Percentiles rank a stretch among this genome's conserved stretches.
These are phyloP conservation scores for Sturnus vulgaris DNA, from an alignment of 2,113 vertebrate genomes.

Conservation along the genomic window DNA sequence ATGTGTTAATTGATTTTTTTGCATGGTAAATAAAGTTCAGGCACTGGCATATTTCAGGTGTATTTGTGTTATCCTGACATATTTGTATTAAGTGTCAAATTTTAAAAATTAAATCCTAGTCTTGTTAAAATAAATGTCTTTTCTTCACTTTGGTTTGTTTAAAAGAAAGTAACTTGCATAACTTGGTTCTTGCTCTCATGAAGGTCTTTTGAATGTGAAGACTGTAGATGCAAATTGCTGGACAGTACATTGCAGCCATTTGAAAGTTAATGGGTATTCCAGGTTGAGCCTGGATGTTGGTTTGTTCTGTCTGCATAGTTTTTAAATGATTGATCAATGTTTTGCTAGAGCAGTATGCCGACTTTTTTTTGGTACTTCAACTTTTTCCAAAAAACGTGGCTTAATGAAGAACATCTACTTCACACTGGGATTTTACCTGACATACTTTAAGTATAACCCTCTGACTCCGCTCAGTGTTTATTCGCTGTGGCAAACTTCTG, in stretches of 20 bases:
- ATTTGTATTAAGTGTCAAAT: slow-evolving; percentile 74
- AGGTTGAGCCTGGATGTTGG: not conserved
- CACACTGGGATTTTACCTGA: not conserved
- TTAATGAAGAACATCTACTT: not conserved
- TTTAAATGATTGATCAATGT: not conserved
- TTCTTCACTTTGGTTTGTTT: slow-evolving; percentile 30
- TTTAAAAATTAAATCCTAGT: slow-evolving; percentile 72
- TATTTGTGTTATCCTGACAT: slow-evolving; percentile 78
- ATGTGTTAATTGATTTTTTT: slow-evolving; percentile 71
- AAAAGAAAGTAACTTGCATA: not conserved
- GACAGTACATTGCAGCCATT: not conserved
- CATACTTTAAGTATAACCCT: not conserved
- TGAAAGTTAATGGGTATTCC: not conserved
- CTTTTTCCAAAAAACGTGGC: not conserved
- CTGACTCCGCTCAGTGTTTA: not conserved
- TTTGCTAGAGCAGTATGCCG: not conserved
- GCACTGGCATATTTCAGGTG: slow-evolving; percentile 77
- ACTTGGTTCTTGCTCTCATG: slow-evolving; percentile 2
- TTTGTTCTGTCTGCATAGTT: not conserved
- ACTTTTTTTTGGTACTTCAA: not conserved
- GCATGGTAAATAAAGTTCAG: slow-evolving; percentile 82
- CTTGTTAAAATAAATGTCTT: slow-evolving; percentile 72
- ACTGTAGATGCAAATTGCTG: not conserved
- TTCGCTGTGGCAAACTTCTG: not conserved
- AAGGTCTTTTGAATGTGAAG: not conserved